These are phyloP conservation scores for Eilema caniola DNA, from an alignment of 2,888 invertebrate species.

Conservation along the genomic window DNA sequence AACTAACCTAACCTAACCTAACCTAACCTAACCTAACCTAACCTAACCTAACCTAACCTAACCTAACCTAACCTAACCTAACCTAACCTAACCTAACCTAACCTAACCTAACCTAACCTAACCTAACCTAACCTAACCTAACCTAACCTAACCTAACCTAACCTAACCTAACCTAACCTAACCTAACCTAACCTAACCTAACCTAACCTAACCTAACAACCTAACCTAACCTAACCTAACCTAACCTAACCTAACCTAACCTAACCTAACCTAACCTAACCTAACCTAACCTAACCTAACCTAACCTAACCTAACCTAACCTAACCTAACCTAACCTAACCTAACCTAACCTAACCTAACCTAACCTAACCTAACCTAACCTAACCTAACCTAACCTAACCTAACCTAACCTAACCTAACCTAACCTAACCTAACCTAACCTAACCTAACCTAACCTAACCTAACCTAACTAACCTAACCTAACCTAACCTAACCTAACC, in stretches of 20 bases:
- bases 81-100: conserved; percentile 23
- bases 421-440: conserved; percentile 30
- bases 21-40: conserved; percentile 52
- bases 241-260: conserved; percentile 37
- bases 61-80: conserved; percentile 1
- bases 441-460: conserved; percentile 27
- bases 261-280: conserved; percentile 19
- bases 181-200: conserved; percentile 39
- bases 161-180: conserved; percentile 43
- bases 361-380: conserved; percentile 28
- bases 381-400: conserved; percentile 30
- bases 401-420: conserved; percentile 30
- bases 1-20: conserved; percentile 51
- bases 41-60: conserved; percentile 13
- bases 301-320: conserved; percentile 17
- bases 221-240: too few species aligned
- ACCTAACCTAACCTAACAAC: conserved; percentile 44
- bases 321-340: conserved; percentile 18
- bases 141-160: conserved; percentile 39
- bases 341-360: conserved; percentile 29
- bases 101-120: conserved; percentile 41
- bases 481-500: conserved; percentile 25
- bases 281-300: conserved; percentile 10
- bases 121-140: conserved; percentile 40
- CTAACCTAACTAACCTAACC: conserved; percentile 27